These are phyloP conservation scores for Brachycybe producta DNA, from an alignment of 2,888 invertebrate species.

Conservation along the genomic window DNA sequence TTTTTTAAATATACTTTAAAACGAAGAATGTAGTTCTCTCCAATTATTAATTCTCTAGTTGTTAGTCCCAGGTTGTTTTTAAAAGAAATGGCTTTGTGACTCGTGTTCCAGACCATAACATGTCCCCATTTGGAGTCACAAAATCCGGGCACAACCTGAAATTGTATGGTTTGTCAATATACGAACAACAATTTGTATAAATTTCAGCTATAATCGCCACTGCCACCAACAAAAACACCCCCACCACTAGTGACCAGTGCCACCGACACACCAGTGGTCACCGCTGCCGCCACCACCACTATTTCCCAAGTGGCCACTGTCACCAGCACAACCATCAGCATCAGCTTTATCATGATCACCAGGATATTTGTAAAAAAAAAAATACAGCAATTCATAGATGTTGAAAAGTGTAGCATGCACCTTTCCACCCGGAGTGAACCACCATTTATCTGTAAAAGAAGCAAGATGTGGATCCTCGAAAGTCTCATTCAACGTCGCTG, in stretches of 20 bases:
- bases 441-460: slow-evolving; percentile 27
- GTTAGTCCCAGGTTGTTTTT: slow-evolving; percentile 29
- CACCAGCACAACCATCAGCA: too few species aligned
- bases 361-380: too few species aligned
- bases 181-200: slow-evolving; percentile 22
- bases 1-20: slow-evolving; percentile 31
- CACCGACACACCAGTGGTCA: too few species aligned
- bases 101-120: slow-evolving; percentile 28
- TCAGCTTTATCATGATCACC: too few species aligned
- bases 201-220: too few species aligned
- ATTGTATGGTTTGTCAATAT: background rate
- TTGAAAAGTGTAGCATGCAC: too few species aligned
- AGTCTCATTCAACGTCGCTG: slow-evolving; percentile 29
- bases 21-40: slow-evolving; percentile 34
- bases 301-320: too few species aligned
- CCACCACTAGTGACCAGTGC: too few species aligned
- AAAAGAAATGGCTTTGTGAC: slow-evolving; percentile 19
- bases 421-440: slow-evolving; percentile 29
- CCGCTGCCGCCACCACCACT: too few species aligned
- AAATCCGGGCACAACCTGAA: background rate
- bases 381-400: too few species aligned
- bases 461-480: slow-evolving; percentile 26
- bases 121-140: slow-evolving; percentile 7
- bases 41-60: slow-evolving; percentile 34
- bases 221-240: too few species aligned